Evolutionary conservation across 2,888 invertebrate genomes (phyloP).

Genomic region (Celastrina argiolus): DNA sequence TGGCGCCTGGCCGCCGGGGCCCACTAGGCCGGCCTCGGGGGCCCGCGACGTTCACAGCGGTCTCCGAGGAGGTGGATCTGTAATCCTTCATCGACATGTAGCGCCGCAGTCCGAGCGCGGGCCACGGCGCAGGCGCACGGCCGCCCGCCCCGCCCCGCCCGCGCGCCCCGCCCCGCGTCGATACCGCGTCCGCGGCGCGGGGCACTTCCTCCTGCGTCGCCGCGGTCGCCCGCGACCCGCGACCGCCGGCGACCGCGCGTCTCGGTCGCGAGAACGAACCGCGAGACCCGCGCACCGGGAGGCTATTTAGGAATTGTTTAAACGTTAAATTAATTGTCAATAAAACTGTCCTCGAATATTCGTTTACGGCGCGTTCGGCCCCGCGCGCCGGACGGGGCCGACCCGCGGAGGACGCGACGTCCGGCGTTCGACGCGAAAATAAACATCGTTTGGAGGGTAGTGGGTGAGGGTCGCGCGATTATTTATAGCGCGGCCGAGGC

Average conservation of each 20-base stretch:
- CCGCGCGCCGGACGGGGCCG: slow-evolving; percentile 28
- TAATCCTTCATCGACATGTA: slow-evolving; percentile 13
- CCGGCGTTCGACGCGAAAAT: slow-evolving; percentile 38
- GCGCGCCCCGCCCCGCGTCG: neutral
- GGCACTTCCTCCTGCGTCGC: neutral
- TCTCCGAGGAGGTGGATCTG: slow-evolving; percentile 5
- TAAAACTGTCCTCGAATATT: neutral
- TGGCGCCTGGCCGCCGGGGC: slow-evolving; percentile 13
- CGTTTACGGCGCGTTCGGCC: neutral
- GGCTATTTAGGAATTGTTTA: neutral
- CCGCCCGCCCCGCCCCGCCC: neutral
- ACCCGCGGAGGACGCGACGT: slow-evolving; percentile 27
- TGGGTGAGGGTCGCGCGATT: slow-evolving; percentile 59
- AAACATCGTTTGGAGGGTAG: slow-evolving; percentile 54
- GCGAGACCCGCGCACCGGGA: neutral
- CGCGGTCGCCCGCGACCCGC: neutral
- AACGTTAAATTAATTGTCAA: neutral
- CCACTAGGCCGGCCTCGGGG: slow-evolving; percentile 1
- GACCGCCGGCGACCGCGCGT: neutral
- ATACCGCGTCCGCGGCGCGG: neutral
- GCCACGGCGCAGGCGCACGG: slow-evolving; percentile 26
- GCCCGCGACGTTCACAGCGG: slow-evolving; percentile 2
- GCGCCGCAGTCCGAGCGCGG: slow-evolving; percentile 22
- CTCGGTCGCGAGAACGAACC: neutral
- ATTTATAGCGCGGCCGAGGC: slow-evolving; percentile 57